These are phyloP conservation scores for Coregonus sp. DNA, from an alignment of 2,797 vertebrate genomes.

Conservation along the genomic window DNA sequence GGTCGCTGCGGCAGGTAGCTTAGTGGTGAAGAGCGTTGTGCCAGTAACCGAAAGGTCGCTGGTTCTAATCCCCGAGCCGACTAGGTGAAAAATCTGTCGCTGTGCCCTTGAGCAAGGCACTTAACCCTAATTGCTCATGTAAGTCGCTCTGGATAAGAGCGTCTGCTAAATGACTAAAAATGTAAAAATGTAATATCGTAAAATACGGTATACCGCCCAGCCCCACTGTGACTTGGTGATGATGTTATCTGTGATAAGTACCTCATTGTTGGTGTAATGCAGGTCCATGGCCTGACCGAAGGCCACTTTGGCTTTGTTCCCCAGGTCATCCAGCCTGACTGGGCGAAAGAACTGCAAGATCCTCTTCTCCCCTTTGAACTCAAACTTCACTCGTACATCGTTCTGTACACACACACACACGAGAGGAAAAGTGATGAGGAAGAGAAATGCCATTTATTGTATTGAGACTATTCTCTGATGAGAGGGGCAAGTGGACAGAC, in stretches of 20 bases:
- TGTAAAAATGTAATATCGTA: too few relatives aligned
- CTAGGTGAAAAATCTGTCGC: too few relatives aligned
- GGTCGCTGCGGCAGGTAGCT: too few relatives aligned
- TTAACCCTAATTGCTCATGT: too few relatives aligned
- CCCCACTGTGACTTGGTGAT: background rate
- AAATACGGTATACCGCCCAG: background rate
- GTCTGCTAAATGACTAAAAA: too few relatives aligned
- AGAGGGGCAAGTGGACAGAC: conserved; percentile 60
- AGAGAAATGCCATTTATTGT: background rate
- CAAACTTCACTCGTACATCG: conserved; percentile 97
- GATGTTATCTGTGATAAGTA: conserved; percentile 47
- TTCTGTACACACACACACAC: conserved; percentile 77
- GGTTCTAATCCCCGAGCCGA: too few relatives aligned
- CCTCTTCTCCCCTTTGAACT: conserved; percentile 97
- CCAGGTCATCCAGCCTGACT: conserved; percentile 90
- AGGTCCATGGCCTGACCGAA: conserved; percentile 97
- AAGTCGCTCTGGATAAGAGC: too few relatives aligned
- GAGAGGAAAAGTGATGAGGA: background rate
- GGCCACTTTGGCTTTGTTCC: conserved; percentile 89
- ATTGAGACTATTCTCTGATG: background rate
- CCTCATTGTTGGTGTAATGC: conserved; percentile 99
- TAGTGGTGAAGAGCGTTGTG: too few relatives aligned
- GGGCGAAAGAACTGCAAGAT: conserved; percentile 94
- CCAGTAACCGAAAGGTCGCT: too few relatives aligned
- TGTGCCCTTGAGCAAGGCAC: too few relatives aligned